These are phyloP conservation scores for Cynoglossus semilaevis DNA, from an alignment of 2,113 vertebrate species.

Conservation along the genomic window DNA sequence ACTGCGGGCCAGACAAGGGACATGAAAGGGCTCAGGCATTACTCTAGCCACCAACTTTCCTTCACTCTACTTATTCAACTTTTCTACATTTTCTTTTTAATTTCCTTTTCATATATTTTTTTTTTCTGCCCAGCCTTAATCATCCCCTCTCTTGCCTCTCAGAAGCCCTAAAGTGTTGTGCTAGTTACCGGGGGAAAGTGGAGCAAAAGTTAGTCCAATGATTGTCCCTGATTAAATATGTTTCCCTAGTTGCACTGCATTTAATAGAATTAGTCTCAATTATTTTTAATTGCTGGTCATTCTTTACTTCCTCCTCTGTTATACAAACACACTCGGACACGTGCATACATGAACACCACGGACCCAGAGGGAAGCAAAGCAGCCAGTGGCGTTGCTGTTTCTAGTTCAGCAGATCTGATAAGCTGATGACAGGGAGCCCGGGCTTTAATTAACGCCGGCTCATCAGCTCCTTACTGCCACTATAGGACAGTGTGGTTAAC, in stretches of 20 bases:
- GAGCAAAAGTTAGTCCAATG: constrained; percentile 57
- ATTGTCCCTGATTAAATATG: constrained; percentile 66
- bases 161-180: constrained; percentile 33
- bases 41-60: constrained; percentile 53
- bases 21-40: constrained; percentile 65
- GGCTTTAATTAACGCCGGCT: constrained; percentile 67
- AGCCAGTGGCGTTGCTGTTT: constrained; percentile 42
- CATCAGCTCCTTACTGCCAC: constrained; percentile 39
- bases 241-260: constrained; percentile 54
- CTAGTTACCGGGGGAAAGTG: constrained; percentile 40
- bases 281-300: constrained; percentile 73
- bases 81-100: constrained; percentile 35
- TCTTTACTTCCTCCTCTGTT: constrained; percentile 53
- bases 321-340: constrained; percentile 36
- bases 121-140: neutral
- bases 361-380: constrained; percentile 30
- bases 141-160: constrained; percentile 3
- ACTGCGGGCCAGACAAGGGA: constrained; percentile 54
- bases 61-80: constrained; percentile 43
- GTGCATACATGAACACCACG: constrained; percentile 16
- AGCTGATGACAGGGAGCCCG: constrained; percentile 58
- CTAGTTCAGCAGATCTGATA: constrained; percentile 62
- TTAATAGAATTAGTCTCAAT: constrained; percentile 70
- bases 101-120: constrained; percentile 17
- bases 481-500: constrained; percentile 27